These are phyloP conservation scores for Lochmaea crataegi DNA, from an alignment of 2,888 invertebrate species.

Conservation along the genomic window DNA sequence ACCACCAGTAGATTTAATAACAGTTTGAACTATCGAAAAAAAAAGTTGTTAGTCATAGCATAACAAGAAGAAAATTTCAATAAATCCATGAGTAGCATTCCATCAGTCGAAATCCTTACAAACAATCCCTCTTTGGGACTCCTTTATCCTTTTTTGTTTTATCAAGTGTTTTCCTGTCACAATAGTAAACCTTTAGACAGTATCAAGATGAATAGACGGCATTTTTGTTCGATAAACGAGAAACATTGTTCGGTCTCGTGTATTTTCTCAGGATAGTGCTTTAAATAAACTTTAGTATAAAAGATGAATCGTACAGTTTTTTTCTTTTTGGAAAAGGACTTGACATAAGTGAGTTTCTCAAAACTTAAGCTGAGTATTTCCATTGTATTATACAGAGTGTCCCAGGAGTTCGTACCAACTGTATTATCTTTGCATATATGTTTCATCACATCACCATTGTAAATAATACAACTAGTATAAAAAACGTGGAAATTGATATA, in stretches of 20 bases:
- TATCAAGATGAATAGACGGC: slow-evolving; percentile 45
- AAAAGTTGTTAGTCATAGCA: too few species aligned
- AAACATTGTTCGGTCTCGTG: slow-evolving; percentile 36
- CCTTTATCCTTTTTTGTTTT: slow-evolving; percentile 36
- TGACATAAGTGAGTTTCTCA: too few species aligned
- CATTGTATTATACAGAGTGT: too few species aligned
- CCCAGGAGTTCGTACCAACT: too few species aligned
- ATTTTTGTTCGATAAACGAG: slow-evolving; percentile 42
- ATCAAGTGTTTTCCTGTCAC: slow-evolving; percentile 40
- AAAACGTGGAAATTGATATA: too few species aligned
- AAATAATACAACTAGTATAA: too few species aligned
- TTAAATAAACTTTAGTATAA: slow-evolving; percentile 40
- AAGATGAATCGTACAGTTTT: not conserved
- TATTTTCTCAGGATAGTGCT: slow-evolving; percentile 35
- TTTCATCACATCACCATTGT: too few species aligned
- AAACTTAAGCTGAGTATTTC: too few species aligned
- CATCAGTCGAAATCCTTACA: slow-evolving; percentile 21
- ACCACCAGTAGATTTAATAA: too few species aligned
- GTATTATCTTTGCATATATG: too few species aligned
- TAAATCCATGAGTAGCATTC: slow-evolving; percentile 24
- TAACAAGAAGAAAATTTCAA: slow-evolving; percentile 12
- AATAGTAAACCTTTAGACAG: slow-evolving; percentile 43
- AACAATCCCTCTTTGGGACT: slow-evolving; percentile 39
- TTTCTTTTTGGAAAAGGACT: too few species aligned
- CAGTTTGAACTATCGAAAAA: too few species aligned